These are phyloP conservation scores for Stenchaetothrips biformis DNA, from an alignment of 2,888 invertebrate genomes.

Conservation along the genomic window DNA sequence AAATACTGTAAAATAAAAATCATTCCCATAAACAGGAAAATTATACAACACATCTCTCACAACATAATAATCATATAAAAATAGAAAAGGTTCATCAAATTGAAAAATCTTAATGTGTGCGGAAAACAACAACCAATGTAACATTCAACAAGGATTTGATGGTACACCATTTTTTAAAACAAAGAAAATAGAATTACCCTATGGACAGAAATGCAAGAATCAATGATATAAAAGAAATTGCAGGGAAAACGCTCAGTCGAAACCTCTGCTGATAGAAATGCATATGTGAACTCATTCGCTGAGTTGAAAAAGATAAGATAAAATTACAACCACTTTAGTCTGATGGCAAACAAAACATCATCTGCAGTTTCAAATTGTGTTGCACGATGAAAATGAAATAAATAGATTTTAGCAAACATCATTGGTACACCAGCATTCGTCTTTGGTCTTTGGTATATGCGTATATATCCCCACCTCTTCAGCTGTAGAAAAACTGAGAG, in stretches of 20 bases:
- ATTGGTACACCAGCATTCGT: too few relatives aligned
- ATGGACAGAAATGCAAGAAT: conserved; percentile 23
- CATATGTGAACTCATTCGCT: neutral
- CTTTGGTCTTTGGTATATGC: conserved; percentile 15
- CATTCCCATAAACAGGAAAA: neutral
- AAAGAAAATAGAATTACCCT: neutral
- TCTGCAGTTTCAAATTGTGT: too few relatives aligned
- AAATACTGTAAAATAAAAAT: neutral
- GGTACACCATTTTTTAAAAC: neutral
- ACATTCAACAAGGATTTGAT: neutral
- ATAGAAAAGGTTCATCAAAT: neutral
- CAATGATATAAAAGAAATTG: conserved; percentile 6
- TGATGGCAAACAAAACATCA: too few relatives aligned
- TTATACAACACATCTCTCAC: neutral
- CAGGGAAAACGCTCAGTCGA: neutral
- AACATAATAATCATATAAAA: conserved; percentile 18
- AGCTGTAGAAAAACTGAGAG: neutral
- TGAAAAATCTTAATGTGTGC: neutral
- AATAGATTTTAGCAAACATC: too few relatives aligned
- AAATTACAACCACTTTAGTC: too few relatives aligned
- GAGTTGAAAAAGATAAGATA: too few relatives aligned
- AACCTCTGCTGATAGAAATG: neutral
- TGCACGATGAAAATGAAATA: too few relatives aligned
- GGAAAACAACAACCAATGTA: neutral
- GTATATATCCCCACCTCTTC: neutral